Base-by-base conservation (phyloP, 1,140 invertebrate species). In the Micrasema minimum region DNA sequence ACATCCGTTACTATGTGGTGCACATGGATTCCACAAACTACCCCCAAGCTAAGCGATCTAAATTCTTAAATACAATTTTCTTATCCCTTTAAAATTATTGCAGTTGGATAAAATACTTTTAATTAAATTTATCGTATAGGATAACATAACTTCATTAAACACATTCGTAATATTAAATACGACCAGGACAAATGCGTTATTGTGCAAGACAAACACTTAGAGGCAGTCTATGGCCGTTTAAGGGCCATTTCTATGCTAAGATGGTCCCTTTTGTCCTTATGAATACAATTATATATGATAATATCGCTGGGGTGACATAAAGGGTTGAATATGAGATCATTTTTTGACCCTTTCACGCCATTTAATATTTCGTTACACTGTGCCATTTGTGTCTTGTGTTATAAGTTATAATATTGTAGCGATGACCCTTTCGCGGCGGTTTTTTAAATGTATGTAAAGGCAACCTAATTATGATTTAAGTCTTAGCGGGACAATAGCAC, bases 341-440 rank as follows among this genome's bases (percentile, higher is more conserved):
- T 73, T 55, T 75, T 73, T 75, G 74, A 75, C 74, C 74, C 74
- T 75, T 69, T 69, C 74, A 68, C 16, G 69, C 55, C 74, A 71
- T 75, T 75, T 73, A 72, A 68, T 70, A 62, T 75, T 69, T 69
- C 73, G 69, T 71, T 69, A 71, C 66, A 57, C 45, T 74, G 69
- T 59, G 26, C 43, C 37, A 61, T 48, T 45, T 38, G 53, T 18
- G 48, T 43, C 59, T 67, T 69, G 67, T 62, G 67, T 69, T 69
- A 69, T 69, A 31, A 31, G n/a, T n/a, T n/a, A n/a, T n/a, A n/a
- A n/a, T n/a, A n/a, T n/a, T 31, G 26, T 31, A 31, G 7, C 7
- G 46, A 16, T 51, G 20, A 67, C 65, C 48, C 10, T 55, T 59
- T 55, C 14, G 37, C 23, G 50, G 23, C 23, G 50, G 26, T 23